These are phyloP conservation scores for Orthosia incerta DNA, from an alignment of 2,888 invertebrate genomes.

Conservation along the genomic window DNA sequence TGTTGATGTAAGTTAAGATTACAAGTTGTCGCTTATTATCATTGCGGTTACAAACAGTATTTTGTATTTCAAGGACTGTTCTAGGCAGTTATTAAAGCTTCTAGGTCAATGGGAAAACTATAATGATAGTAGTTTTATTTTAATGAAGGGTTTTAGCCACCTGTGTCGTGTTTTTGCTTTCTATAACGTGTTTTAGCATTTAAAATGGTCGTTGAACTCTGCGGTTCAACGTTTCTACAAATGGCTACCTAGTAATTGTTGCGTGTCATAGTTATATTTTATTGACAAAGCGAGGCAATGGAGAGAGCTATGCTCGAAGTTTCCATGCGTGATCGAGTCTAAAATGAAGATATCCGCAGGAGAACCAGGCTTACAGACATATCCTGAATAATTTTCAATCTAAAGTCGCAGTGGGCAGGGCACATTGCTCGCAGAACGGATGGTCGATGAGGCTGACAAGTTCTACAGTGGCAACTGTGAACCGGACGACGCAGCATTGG, in stretches of 20 bases:
- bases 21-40: slow-evolving; percentile 71
- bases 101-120: slow-evolving; percentile 61
- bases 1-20: slow-evolving; percentile 65
- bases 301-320: too few relatives aligned
- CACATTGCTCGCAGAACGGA: too few relatives aligned
- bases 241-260: neutral
- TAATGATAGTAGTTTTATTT: slow-evolving; percentile 58
- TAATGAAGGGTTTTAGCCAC: slow-evolving; percentile 56
- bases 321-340: too few relatives aligned
- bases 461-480: too few relatives aligned
- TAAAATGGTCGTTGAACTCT: slow-evolving; percentile 36
- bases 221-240: slow-evolving; percentile 16
- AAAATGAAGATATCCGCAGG: too few relatives aligned
- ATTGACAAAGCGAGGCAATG: neutral
- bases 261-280: neutral
- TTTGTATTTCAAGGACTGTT: slow-evolving; percentile 54
- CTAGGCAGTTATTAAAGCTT: slow-evolving; percentile 59
- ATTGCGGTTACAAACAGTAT: slow-evolving; percentile 48
- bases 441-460: too few relatives aligned
- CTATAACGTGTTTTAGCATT: slow-evolving; percentile 39
- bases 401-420: too few relatives aligned
- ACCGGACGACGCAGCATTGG: too few relatives aligned
- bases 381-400: too few relatives aligned
- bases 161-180: slow-evolving; percentile 41
- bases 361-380: too few relatives aligned